Conservation (phyloP, 2,888 invertebrate genomes). For the Drosophila stalkeri region DNA sequence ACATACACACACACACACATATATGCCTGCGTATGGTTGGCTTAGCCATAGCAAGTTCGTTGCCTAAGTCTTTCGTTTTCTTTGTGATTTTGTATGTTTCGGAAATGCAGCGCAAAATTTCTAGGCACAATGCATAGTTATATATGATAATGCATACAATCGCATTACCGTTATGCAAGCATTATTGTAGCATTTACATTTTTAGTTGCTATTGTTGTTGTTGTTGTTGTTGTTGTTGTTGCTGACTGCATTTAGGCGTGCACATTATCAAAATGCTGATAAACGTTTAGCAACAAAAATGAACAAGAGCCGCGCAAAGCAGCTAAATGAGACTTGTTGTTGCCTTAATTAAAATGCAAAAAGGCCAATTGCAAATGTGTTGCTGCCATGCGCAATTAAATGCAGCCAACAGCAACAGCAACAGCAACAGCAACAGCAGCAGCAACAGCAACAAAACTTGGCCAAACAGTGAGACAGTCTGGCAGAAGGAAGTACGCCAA, state of each 20-base stretch:
- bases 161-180: constrained; percentile 76
- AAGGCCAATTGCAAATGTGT: constrained; percentile 79
- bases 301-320: constrained; percentile 9
- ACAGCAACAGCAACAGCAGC: constrained; percentile 4
- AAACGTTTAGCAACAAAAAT: constrained; percentile 76
- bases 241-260: constrained; percentile 65
- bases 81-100: constrained; percentile 28
- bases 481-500: constrained; percentile 62
- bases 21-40: neutral
- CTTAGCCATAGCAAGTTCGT: constrained; percentile 60
- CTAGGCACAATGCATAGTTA: constrained; percentile 53
- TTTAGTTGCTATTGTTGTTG: neutral
- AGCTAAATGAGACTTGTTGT: constrained; percentile 23
- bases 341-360: constrained; percentile 81
- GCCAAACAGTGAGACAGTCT: constrained; percentile 42
- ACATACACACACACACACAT: neutral
- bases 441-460: constrained; percentile 26
- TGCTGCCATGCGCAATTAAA: constrained; percentile 75
- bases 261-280: constrained; percentile 83
- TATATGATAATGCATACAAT: constrained; percentile 52
- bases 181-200: constrained; percentile 42
- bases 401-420: constrained; percentile 46
- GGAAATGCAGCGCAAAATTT: constrained; percentile 42
- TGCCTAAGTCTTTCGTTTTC: constrained; percentile 75
- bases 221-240: constrained; percentile 21